Evolutionary conservation across 2,888 invertebrate genomes (phyloP), one percentile per base, ranked within the genome.

Genomic region (Drosophila parthenogenetica): DNA sequence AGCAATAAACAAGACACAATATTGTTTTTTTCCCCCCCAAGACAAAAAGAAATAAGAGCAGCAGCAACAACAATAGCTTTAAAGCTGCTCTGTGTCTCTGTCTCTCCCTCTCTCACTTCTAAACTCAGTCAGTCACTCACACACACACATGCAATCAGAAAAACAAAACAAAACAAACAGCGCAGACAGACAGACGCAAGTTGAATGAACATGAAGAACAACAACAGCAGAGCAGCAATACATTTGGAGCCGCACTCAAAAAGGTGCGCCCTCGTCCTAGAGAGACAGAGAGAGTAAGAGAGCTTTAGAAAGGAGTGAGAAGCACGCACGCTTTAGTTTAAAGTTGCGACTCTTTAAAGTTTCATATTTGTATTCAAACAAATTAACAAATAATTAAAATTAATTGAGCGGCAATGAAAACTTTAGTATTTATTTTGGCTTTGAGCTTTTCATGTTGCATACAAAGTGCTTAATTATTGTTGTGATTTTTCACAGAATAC

Each of bases 1-100:
- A 83, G 84, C 74, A 89, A 87, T 81, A 87, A 85, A 89, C 81
- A 81, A 89, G 72, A 76, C 84, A 83, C 76, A 83, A 87, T 75
- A 76, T 82, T 83, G 71, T 79, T 81, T 71, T 57, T 62, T 63
- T 45, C 51, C 50, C 49, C 53, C 46, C 35, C 49, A 75, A 77
- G 73, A 81, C 75, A 78, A 82, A 82, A 66, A 60, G 68, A 77
- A 83, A 83, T 67, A 75, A 83, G 85, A 87, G 78, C 86, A 76
- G 55, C 29, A 63, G 37, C 22, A 51, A 17, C 5, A 61, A 14
- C 53, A 50, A 37, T 19, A 62, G 73, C 65, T 77, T 73, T 8
- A 55, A 65, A 69, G 65, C 74, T 69, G 50, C 61, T 59, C 49
- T 17, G n/a, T 43, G 51, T 51, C 45, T 39, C 39, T 32, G 17